Percentiles rank a stretch among this genome's conserved stretches.
phyloP scores from a whole-genome alignment of 1,140 invertebrate species.

The Drosophila sturtevanti region DNA sequence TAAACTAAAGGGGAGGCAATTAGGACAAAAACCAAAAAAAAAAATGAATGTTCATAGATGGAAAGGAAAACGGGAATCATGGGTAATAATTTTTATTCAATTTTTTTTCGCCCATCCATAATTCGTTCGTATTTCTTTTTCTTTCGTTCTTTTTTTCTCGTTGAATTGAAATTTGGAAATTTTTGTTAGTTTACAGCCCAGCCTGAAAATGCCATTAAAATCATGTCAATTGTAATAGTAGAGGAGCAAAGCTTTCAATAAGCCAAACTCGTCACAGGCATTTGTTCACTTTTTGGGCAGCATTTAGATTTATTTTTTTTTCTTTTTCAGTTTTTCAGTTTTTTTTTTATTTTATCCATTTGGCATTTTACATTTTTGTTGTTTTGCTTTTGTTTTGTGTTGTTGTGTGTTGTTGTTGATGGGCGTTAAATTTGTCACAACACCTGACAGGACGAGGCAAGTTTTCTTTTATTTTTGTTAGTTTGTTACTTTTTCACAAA shows the following conservation, averaged over 20 bases:
- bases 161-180: background rate
- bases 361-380: conserved; percentile 50
- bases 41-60: too few species aligned
- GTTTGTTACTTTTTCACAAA: conserved; percentile 36
- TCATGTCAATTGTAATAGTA: conserved; percentile 62
- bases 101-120: background rate
- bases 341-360: background rate
- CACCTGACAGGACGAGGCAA: conserved; percentile 15
- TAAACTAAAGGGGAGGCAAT: background rate
- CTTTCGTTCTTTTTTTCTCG: background rate
- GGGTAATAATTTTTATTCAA: background rate
- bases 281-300: conserved; percentile 37
- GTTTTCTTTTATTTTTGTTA: conserved; percentile 34
- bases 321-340: background rate
- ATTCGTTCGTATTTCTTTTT: background rate
- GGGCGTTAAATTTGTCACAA: conserved; percentile 71
- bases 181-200: background rate
- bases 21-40: background rate
- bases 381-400: background rate
- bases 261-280: conserved; percentile 22
- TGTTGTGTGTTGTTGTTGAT: background rate
- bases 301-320: conserved; percentile 55
- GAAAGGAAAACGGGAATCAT: background rate
- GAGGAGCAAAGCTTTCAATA: conserved; percentile 40
- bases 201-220: conserved; percentile 56